These are phyloP conservation scores for Lutraria rhynchaena DNA, from an alignment of 1,140 invertebrate genomes.

Conservation along the genomic window DNA sequence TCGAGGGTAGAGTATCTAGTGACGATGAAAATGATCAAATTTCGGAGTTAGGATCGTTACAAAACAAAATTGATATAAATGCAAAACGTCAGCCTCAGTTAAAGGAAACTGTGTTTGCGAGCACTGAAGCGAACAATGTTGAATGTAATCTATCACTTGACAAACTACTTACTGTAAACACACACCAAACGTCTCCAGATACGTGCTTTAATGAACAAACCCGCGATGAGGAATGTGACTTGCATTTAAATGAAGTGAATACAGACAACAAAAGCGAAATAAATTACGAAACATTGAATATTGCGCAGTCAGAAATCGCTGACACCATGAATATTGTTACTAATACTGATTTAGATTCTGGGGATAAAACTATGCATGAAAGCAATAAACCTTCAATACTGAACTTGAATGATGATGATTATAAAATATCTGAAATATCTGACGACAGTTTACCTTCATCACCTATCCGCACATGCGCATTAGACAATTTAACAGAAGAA, in stretches of 20 bases:
- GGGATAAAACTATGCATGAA: not conserved
- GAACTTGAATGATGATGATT: slow-evolving; percentile 36
- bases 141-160: slow-evolving; percentile 50
- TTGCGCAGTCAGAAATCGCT: not conserved
- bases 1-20: not conserved
- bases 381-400: slow-evolving; percentile 1
- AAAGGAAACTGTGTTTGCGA: slow-evolving; percentile 15
- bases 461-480: slow-evolving; percentile 53
- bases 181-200: not conserved
- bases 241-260: slow-evolving; percentile 16
- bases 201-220: not conserved
- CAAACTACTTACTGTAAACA: not conserved
- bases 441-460: slow-evolving; percentile 50
- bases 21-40: slow-evolving; percentile 25
- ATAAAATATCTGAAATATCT: slow-evolving; percentile 49
- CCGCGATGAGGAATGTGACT: slow-evolving; percentile 8
- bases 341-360: not conserved
- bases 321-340: not conserved
- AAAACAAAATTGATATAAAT: slow-evolving; percentile 29
- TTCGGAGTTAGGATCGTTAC: slow-evolving; percentile 21
- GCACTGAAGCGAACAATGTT: slow-evolving; percentile 39
- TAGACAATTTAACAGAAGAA: slow-evolving; percentile 53
- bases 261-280: not conserved
- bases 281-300: not conserved
- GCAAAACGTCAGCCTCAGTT: slow-evolving; percentile 30